Evolutionary conservation across 1,140 invertebrate genomes (phyloP).

Genomic region (Drosophila pseudoobscura): DNA sequence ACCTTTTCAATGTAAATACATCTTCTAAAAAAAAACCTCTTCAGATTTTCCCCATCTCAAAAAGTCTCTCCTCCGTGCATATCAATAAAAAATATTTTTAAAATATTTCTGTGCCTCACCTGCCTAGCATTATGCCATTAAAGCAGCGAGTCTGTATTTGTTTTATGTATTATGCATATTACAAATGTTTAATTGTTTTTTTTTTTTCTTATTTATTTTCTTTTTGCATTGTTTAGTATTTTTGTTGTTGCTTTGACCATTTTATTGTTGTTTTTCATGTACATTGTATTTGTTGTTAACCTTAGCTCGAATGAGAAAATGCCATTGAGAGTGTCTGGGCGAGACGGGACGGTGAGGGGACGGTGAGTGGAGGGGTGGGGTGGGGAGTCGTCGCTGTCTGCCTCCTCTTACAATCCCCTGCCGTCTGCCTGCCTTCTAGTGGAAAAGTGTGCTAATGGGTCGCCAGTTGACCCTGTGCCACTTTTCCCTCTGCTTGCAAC

Average conservation of each 20-base stretch:
- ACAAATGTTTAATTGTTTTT: conserved; percentile 7
- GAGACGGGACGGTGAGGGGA: no score
- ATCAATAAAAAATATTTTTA: no score
- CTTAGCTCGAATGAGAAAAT: conserved; percentile 67
- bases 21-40: no score
- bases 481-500: conserved; percentile 42
- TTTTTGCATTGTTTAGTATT: background rate
- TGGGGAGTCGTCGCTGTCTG: conserved; percentile 12
- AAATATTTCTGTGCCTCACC: no score
- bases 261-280: conserved; percentile 43
- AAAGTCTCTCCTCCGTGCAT: no score
- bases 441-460: conserved; percentile 82
- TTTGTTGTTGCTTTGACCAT: conserved; percentile 45
- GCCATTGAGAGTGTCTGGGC: conserved; percentile 61
- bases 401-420: conserved; percentile 17
- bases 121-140: no score
- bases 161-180: conserved; percentile 28
- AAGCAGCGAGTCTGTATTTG: background rate
- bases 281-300: conserved; percentile 55
- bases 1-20: no score
- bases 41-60: no score
- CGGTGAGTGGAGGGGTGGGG: background rate
- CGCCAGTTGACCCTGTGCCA: conserved; percentile 81
- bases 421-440: conserved; percentile 12
- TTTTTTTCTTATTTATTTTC: conserved; percentile 12